These are phyloP conservation scores for Chloropsis cyanopogon DNA, from an alignment of 2,113 vertebrate species.

Conservation along the genomic window DNA sequence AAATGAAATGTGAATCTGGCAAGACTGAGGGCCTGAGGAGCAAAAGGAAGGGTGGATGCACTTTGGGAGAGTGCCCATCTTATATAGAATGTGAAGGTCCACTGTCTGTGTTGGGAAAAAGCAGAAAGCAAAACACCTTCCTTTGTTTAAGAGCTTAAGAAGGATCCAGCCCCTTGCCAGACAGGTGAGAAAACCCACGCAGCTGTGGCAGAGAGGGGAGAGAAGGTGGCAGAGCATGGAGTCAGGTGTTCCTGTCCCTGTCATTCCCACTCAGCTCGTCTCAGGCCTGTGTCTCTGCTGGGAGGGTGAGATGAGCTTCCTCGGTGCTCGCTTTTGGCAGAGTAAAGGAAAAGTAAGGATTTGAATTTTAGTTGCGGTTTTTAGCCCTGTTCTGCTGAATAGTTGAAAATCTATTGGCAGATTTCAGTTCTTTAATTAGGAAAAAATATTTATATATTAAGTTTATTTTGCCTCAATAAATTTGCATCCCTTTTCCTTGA, in stretches of 20 bases:
- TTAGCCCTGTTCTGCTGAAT: background rate
- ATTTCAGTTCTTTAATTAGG: background rate
- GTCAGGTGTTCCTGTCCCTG: background rate
- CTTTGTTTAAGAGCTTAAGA: background rate
- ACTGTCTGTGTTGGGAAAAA: background rate
- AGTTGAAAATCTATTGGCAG: background rate
- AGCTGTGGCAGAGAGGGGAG: background rate
- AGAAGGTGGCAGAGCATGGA: background rate
- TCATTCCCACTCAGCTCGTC: background rate
- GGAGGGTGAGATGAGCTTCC: background rate
- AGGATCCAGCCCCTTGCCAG: background rate
- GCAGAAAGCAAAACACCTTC: background rate
- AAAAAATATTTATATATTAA: background rate
- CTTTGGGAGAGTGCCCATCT: background rate
- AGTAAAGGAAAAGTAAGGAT: background rate
- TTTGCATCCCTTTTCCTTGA: background rate
- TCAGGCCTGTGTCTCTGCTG: background rate
- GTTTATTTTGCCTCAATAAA: background rate
- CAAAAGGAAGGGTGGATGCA: background rate
- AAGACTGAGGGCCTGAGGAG: background rate
- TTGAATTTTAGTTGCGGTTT: background rate
- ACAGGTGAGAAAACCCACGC: background rate
- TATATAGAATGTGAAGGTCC: background rate
- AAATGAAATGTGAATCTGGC: constrained; percentile 32
- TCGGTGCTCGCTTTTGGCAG: background rate